Evolutionary conservation across 2,888 invertebrate species (phyloP).

Genomic region (Bellardia pandia): DNA sequence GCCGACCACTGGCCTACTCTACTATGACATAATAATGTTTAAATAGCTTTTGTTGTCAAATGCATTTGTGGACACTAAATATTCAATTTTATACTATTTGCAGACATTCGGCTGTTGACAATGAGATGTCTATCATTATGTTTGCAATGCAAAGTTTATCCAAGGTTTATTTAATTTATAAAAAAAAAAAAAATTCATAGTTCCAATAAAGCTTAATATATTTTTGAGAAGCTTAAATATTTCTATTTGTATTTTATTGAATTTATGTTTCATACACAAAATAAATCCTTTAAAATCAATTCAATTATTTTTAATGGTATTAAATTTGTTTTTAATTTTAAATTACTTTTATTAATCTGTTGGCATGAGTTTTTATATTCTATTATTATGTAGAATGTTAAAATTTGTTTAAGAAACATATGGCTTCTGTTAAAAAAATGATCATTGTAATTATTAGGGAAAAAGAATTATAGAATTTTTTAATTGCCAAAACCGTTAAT

Average conservation of each 20-base stretch:
- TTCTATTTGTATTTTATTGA: background rate
- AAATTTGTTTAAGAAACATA: background rate
- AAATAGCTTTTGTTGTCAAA: background rate
- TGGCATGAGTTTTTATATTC: background rate
- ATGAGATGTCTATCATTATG: constrained; percentile 8
- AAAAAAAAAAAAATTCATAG: too few relatives aligned
- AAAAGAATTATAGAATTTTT: background rate
- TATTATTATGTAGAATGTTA: background rate
- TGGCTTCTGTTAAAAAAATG: background rate
- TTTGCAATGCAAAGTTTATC: background rate
- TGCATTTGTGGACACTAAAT: background rate
- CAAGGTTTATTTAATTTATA: constrained; percentile 14
- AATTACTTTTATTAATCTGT: background rate
- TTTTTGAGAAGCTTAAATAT: background rate
- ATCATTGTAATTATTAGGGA: background rate
- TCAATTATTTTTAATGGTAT: constrained; percentile 21
- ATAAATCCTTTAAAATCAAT: constrained; percentile 20
- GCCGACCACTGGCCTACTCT: too few relatives aligned
- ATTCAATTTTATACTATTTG: background rate
- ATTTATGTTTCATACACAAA: background rate
- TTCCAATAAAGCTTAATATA: background rate
- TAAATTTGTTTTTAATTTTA: background rate
- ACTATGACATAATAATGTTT: background rate
- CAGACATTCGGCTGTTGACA: background rate
- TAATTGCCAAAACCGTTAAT: background rate